Evolutionary conservation across 2,888 invertebrate species (phyloP).

Genomic region (Oxycera nigricornis): DNA sequence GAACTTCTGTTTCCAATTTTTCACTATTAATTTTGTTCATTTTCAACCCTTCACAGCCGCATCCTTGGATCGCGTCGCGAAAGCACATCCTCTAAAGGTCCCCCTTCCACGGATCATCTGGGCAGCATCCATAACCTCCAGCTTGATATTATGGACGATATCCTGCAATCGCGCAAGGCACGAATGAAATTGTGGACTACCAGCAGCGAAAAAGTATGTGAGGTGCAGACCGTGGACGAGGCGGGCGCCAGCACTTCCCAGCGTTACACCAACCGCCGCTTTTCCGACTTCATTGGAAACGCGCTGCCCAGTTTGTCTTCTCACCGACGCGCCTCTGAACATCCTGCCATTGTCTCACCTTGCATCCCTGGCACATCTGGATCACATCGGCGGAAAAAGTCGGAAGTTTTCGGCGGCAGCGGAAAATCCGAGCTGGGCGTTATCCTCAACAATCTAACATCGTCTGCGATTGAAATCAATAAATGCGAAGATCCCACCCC

Average conservation of each 20-base stretch:
- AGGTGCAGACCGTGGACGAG: slow-evolving; percentile 81
- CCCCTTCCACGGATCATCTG: slow-evolving; percentile 74
- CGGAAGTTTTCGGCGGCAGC: slow-evolving; percentile 80
- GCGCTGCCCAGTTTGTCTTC: slow-evolving; percentile 66
- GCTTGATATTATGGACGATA: slow-evolving; percentile 88
- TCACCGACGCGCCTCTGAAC: slow-evolving; percentile 74
- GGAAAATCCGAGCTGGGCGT: slow-evolving; percentile 73
- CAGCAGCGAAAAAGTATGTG: slow-evolving; percentile 80
- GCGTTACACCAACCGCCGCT: slow-evolving; percentile 71
- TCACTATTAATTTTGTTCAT: too few species aligned
- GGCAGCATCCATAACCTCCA: slow-evolving; percentile 85
- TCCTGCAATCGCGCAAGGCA: slow-evolving; percentile 81
- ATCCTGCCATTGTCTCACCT: slow-evolving; percentile 66
- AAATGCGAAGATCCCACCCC: slow-evolving; percentile 67
- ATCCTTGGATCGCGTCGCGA: slow-evolving; percentile 56
- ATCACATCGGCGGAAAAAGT: slow-evolving; percentile 55
- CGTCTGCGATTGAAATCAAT: slow-evolving; percentile 81
- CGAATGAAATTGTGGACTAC: slow-evolving; percentile 87
- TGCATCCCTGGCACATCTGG: slow-evolving; percentile 51
- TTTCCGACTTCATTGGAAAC: slow-evolving; percentile 73
- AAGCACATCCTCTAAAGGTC: slow-evolving; percentile 65
- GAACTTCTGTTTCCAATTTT: too few species aligned
- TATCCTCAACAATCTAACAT: slow-evolving; percentile 74
- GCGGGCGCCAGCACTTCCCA: slow-evolving; percentile 65
- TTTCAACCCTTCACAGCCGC: slow-evolving; percentile 19